Evolutionary conservation across 2,113 vertebrate species (phyloP), one percentile per base, ranked within the genome.

Genomic region (Dascyllus trimaculatus): DNA sequence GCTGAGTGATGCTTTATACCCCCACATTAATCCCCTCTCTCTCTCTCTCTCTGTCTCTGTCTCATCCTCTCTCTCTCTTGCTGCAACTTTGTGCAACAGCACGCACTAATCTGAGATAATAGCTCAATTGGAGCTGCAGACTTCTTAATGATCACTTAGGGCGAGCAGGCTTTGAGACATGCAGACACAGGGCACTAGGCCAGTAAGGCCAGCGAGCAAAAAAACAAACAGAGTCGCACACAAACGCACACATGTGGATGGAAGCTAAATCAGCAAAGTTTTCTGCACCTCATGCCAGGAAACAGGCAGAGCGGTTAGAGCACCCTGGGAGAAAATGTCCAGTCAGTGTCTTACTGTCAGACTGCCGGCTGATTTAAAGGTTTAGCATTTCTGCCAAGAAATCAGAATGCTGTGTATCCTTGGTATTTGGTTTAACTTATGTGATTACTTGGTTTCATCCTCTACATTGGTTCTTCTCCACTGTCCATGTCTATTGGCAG

Each of bases 81-180:
- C 60, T 78, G 86, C 83, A 60, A 75, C 17, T 91, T 82, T 89
- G 79, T 83, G 71, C 48, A 83, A 69, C 85, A 82, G 84, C 88
- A 89, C 80, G 74, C 92, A 88, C 90, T 96, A 93, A 95, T 95
- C 92, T 93, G 90, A 92, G 88, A 86, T 93, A 94, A 93, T 93
- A 94, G 95, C 92, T 92, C 93, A 91, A 93, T 89, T 94, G 88
- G 85, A 91, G 90, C 93, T 77, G 87, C 18, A 86, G 92, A 84
- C 91, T 92, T 94, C 94, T 94, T 91, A 93, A 93, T 87, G 90
- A 91, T 92, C 90, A 85, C 89, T 94, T 92, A 90, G 92, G 89
- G 91, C 87, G 56, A 54, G 89, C 79, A 81, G 86, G 88, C 92
- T 91, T 85, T 86, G 81, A 92, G 85, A 92, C 73, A 89, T 59